Percentiles rank a stretch among this genome's conserved stretches.
Conservation (phyloP, 2,113 vertebrate species). For the Suncus etruscus region DNA sequence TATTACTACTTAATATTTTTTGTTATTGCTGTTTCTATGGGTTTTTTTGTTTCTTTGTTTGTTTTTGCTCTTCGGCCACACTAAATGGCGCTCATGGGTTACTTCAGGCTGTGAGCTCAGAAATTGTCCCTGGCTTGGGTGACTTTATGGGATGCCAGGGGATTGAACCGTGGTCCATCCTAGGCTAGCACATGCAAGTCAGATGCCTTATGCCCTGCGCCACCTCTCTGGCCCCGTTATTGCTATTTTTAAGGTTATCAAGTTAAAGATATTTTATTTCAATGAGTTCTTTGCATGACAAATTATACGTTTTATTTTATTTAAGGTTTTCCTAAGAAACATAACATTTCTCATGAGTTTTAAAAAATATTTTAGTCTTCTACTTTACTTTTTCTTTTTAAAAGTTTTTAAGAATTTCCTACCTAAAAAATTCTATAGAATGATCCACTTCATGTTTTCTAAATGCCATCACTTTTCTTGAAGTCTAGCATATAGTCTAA, state of each 20-base stretch:
- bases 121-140: too few relatives aligned
- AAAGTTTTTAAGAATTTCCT: background rate
- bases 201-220: too few relatives aligned
- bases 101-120: too few relatives aligned
- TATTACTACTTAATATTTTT: too few relatives aligned
- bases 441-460: background rate
- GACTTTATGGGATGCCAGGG: too few relatives aligned
- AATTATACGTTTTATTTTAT: constrained; percentile 36
- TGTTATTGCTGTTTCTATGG: too few relatives aligned
- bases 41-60: too few relatives aligned
- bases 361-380: background rate
- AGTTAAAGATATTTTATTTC: constrained; percentile 47
- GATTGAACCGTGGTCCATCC: too few relatives aligned
- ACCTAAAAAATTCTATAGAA: background rate
- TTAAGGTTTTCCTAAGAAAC: constrained; percentile 3
- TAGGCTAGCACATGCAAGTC: too few relatives aligned
- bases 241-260: background rate
- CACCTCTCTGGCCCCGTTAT: too few relatives aligned
- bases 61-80: too few relatives aligned
- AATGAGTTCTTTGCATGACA: background rate
- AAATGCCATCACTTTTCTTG: constrained; percentile 12
- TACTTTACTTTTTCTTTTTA: constrained; percentile 52
- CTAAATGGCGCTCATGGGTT: too few relatives aligned
- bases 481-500: background rate
- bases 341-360: constrained; percentile 3